These are phyloP conservation scores for Danio jaintianensis DNA, from an alignment of 2,797 vertebrate species.

Conservation along the genomic window DNA sequence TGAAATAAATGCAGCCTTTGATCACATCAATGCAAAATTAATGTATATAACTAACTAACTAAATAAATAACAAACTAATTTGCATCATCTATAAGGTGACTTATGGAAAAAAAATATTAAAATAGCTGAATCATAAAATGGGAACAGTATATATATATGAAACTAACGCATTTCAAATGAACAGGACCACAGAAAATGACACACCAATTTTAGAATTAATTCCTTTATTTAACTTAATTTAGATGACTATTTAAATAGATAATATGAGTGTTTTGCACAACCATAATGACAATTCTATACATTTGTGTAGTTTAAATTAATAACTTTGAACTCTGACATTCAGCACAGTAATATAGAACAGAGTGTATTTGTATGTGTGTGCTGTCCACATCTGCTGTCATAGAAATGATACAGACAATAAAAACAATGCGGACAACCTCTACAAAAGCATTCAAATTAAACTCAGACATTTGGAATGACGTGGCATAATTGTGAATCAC, in stretches of 20 bases:
- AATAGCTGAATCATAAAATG: background rate
- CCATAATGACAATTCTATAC: too few relatives aligned
- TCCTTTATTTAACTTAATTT: too few relatives aligned
- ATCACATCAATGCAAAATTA: too few relatives aligned
- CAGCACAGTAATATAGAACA: too few relatives aligned
- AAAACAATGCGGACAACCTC: conserved; percentile 9
- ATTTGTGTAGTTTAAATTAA: too few relatives aligned
- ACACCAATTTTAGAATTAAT: background rate
- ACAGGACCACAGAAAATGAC: background rate
- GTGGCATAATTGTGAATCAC: background rate
- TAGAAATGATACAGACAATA: background rate
- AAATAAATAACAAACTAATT: background rate
- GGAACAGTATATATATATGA: too few relatives aligned
- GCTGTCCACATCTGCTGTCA: background rate
- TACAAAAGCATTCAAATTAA: background rate
- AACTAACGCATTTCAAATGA: background rate
- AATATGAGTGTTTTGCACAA: too few relatives aligned
- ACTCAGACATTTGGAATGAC: background rate
- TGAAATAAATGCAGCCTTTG: too few relatives aligned
- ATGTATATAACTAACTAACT: too few relatives aligned
- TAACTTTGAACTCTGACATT: too few relatives aligned
- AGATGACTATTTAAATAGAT: too few relatives aligned
- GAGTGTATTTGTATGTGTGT: background rate
- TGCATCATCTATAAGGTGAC: background rate
- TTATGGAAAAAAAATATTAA: too few relatives aligned